phyloP scores from a whole-genome alignment of 2,888 invertebrate species.

The Athalia circularis region DNA sequence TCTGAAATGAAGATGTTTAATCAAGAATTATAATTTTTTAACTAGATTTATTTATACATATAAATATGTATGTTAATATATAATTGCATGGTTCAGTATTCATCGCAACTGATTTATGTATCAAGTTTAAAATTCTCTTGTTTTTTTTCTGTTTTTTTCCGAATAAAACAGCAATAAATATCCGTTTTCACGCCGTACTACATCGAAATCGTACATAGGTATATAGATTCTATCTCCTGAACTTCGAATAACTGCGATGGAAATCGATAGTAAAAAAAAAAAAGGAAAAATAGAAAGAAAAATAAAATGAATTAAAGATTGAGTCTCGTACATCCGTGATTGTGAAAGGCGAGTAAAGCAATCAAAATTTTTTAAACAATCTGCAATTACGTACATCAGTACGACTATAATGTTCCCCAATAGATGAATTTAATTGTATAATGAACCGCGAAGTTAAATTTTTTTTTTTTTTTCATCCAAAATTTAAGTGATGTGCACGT shows the following conservation, averaged over 20 bases:
- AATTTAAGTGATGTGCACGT: no score
- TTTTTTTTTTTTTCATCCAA: no score
- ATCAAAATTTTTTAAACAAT: background rate
- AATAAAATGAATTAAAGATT: background rate
- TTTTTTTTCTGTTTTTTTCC: conserved; percentile 22
- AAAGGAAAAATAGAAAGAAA: background rate
- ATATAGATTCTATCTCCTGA: background rate
- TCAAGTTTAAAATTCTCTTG: conserved; percentile 12
- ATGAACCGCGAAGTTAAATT: no score
- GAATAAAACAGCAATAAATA: conserved; percentile 1
- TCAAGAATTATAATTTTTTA: conserved; percentile 4
- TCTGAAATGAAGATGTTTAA: background rate
- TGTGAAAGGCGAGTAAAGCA: conserved; percentile 21
- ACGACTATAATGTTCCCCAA: no score
- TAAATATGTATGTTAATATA: conserved; percentile 7
- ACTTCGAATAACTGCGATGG: background rate
- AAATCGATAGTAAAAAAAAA: background rate
- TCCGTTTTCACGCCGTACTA: background rate
- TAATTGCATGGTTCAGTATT: conserved; percentile 10
- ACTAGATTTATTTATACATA: background rate
- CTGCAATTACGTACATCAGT: no score
- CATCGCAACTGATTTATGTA: conserved; percentile 23
- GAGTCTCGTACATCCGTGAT: background rate
- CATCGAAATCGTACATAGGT: background rate
- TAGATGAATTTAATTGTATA: no score